phyloP scores from a whole-genome alignment of 2,888 invertebrate species.

The Mantis religiosa region DNA sequence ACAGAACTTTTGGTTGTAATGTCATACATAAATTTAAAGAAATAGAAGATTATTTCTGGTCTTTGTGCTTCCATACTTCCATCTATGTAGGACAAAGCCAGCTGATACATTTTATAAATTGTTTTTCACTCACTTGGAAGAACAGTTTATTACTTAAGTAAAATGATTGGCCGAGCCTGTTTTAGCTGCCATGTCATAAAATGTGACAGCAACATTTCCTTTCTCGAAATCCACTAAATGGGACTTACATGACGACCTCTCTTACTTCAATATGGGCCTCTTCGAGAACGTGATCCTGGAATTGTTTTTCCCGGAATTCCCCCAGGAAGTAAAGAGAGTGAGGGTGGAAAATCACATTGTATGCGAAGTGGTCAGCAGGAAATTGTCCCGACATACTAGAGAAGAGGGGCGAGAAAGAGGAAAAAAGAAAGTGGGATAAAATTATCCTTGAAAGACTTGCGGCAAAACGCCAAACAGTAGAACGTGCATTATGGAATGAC shows the following conservation, averaged over 20 bases:
- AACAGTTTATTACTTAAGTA: not conserved
- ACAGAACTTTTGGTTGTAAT: too few species aligned
- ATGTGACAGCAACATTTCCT: not conserved
- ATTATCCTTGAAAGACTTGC: not conserved
- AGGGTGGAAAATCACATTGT: not conserved
- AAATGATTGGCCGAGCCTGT: not conserved
- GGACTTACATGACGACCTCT: not conserved
- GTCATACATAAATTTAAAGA: too few species aligned
- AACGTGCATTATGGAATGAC: not conserved
- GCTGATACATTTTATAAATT: too few species aligned
- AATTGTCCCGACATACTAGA: not conserved
- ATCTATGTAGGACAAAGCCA: too few species aligned
- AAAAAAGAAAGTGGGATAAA: not conserved
- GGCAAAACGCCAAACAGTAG: not conserved
- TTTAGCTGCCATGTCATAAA: not conserved
- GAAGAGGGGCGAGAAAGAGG: not conserved
- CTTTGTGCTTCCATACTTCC: too few species aligned
- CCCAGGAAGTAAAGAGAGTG: not conserved
- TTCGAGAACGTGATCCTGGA: not conserved
- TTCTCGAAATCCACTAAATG: not conserved
- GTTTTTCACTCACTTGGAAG: too few species aligned
- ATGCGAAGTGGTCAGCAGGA: constrained; percentile 6
- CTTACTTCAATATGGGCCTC: not conserved
- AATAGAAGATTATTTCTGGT: too few species aligned
- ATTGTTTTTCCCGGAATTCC: not conserved